Evolutionary conservation across 2,888 invertebrate genomes (phyloP), one percentile per base, ranked within the genome.

Genomic region (Xylota segnis): DNA sequence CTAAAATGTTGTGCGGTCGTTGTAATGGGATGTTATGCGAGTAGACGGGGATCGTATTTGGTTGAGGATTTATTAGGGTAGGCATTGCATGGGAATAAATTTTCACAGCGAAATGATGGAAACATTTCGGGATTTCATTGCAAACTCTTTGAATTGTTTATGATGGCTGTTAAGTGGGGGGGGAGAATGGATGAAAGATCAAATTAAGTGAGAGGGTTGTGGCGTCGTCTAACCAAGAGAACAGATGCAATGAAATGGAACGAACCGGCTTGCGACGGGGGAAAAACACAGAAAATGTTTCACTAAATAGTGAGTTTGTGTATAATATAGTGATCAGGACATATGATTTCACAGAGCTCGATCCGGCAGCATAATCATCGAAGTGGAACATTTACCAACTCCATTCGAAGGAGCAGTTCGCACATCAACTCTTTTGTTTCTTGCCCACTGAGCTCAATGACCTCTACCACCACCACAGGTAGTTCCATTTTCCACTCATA

Each of bases 1-100:
- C 68, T 75, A 75, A 84, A 81, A 81, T 84, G 70, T 79, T 84
- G 75, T 81, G 61, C 65, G 84, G 75, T 76, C 52, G 63, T 52
- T 84, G 81, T 65, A 75, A 71, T 81, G 70, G 71, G 61, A 65
- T 75, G 70, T 74, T 75, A 68, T 65, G 56, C 40, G 47, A 74
- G 47, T 52, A 79, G 70, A 70, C 18, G 34, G 58, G 58, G 79
- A 75, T 79, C 65, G 79, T 58, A 79, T 79, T 81, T 50, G 37
- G 72, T 63, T 58, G 7, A 59, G 16, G 52, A 75, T 58, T 75
- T 79, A 84, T 79, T 70, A 32, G 37, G 12, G 27, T 10, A 29
- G 23, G 34, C 27, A 56, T 9, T 43, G n/a, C 32, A 59, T 70
- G 76, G 59, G 68, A 76, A 76, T 76, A 76, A 68, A 66, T 71